These are phyloP conservation scores for Hylomyscus alleni DNA, from an alignment of 2,797 vertebrate species.

Conservation along the genomic window DNA sequence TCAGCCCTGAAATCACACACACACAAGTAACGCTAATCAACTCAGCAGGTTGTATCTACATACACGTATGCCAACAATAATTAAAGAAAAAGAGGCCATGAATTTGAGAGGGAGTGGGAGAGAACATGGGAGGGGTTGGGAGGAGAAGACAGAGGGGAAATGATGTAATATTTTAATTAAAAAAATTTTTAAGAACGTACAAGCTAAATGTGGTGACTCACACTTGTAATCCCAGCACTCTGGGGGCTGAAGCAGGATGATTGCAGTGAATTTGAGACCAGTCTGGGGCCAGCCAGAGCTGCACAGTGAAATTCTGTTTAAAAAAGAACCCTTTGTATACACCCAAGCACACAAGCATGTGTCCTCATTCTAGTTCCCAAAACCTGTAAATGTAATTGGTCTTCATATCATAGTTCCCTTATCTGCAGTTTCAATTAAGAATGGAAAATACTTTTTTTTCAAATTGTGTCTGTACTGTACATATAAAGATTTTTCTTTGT, in stretches of 20 bases:
- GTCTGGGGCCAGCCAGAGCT: background rate
- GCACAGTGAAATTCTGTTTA: background rate
- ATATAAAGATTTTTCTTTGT: background rate
- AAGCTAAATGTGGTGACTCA: background rate
- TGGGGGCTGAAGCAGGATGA: background rate
- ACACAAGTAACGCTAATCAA: background rate
- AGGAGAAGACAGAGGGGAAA: background rate
- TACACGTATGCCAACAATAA: background rate
- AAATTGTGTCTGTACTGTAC: slow-evolving; percentile 2
- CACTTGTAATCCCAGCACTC: background rate
- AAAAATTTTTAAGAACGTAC: background rate
- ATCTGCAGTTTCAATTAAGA: background rate
- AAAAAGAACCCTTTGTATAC: background rate
- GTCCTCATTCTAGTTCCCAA: background rate
- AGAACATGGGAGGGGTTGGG: background rate
- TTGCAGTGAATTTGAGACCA: background rate
- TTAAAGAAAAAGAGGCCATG: background rate
- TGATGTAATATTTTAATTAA: slow-evolving; percentile 30
- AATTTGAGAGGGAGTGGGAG: background rate
- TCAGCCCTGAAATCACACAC: background rate
- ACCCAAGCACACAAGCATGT: background rate
- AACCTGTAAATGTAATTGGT: background rate
- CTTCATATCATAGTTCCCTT: background rate
- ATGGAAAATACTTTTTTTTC: background rate
- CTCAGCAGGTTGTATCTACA: background rate